These are phyloP conservation scores for Atta colombica DNA, from an alignment of 1,140 invertebrate species.

Conservation along the genomic window DNA sequence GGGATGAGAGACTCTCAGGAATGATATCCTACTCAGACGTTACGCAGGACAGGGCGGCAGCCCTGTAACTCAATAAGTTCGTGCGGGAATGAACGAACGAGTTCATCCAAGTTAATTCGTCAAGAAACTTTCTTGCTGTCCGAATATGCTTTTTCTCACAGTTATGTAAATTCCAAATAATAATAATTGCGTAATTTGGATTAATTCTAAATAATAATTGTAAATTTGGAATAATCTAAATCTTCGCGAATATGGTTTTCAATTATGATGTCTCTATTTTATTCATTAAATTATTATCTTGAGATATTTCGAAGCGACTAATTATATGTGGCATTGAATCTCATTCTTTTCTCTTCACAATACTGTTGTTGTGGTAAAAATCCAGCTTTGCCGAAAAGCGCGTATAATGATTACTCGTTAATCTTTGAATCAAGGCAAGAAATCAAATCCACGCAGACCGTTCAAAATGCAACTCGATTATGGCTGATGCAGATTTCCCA, in stretches of 20 bases:
- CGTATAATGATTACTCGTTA: slow-evolving; percentile 29
- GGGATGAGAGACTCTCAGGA: background rate
- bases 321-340: background rate
- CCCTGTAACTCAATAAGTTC: slow-evolving; percentile 43
- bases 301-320: background rate
- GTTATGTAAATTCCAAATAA: background rate
- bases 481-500: slow-evolving; percentile 44
- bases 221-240: background rate
- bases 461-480: slow-evolving; percentile 57
- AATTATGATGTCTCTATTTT: background rate
- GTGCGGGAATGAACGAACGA: background rate
- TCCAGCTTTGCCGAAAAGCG: background rate
- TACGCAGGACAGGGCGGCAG: slow-evolving; percentile 1
- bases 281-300: background rate
- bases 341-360: background rate
- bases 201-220: slow-evolving; percentile 12
- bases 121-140: background rate
- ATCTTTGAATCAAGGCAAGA: slow-evolving; percentile 41
- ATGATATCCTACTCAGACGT: slow-evolving; percentile 9
- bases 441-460: slow-evolving; percentile 49
- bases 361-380: slow-evolving; percentile 2
- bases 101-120: slow-evolving; percentile 22
- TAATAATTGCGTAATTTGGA: background rate
- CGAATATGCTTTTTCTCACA: background rate
- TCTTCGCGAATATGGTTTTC: background rate